phyloP scores from a whole-genome alignment of 1,140 invertebrate species.

The Pygmarrhopalites habei region DNA sequence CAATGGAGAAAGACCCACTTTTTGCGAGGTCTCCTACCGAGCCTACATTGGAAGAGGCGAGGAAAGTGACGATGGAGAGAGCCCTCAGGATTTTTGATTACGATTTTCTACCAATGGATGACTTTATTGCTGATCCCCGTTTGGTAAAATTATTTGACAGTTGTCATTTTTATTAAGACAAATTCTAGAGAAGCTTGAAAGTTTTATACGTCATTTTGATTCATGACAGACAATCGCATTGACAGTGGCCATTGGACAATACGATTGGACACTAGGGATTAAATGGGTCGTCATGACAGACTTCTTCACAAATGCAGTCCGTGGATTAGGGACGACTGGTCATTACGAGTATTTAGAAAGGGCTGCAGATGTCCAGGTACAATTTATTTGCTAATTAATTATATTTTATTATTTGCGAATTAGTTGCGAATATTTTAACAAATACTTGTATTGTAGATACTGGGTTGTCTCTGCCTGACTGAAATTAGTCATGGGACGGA shows the following conservation, averaged over 20 bases:
- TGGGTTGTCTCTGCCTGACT: conserved; percentile 78
- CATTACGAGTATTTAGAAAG: conserved; percentile 50
- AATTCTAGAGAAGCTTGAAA: too few relatives aligned
- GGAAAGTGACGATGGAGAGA: conserved; percentile 16
- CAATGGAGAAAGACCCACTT: conserved; percentile 27
- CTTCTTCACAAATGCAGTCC: conserved; percentile 52
- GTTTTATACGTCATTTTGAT: background rate
- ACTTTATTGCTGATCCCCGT: conserved; percentile 18
- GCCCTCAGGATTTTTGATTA: conserved; percentile 20
- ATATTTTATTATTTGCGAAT: background rate
- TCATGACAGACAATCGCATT: conserved; percentile 36
- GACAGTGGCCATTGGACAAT: conserved; percentile 53
- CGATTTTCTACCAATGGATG: conserved; percentile 17
- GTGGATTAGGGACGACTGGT: conserved; percentile 52
- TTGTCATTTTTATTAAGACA: too few relatives aligned
- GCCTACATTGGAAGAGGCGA: conserved; percentile 19
- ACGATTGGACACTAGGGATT: conserved; percentile 53
- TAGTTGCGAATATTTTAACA: background rate
- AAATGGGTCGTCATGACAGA: conserved; percentile 46
- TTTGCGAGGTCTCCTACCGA: conserved; percentile 25
- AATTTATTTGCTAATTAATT: background rate
- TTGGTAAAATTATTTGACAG: too few relatives aligned
- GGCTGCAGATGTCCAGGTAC: conserved; percentile 50
- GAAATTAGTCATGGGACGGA: conserved; percentile 94
- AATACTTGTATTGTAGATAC: conserved; percentile 46